Evolutionary conservation across 2,888 invertebrate genomes (phyloP).

Genomic region (Spisula subtruncata): DNA sequence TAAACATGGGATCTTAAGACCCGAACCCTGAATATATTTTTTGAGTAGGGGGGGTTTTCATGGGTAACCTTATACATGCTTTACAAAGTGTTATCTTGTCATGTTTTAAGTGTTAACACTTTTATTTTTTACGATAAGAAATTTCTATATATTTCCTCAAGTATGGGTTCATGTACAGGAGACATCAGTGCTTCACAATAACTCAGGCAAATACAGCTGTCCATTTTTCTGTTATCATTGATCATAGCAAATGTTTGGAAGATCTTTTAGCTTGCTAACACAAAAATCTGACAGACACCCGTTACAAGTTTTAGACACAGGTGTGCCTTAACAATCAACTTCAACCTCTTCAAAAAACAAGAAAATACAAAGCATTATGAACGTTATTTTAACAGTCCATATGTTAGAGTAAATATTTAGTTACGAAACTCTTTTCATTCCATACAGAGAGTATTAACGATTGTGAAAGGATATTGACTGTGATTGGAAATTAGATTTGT

Average conservation of each 20-base stretch:
- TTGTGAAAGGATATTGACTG: constrained; percentile 6
- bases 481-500: background rate
- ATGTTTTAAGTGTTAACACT: no score
- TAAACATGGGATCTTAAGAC: no score
- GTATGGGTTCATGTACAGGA: background rate
- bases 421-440: constrained; percentile 33
- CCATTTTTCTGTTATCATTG: background rate
- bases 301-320: constrained; percentile 34
- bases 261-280: background rate
- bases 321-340: constrained; percentile 35
- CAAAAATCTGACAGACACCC: background rate
- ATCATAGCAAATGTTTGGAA: background rate
- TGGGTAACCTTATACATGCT: background rate
- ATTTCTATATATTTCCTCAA: background rate
- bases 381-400: constrained; percentile 42
- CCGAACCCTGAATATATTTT: no score
- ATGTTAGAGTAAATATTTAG: constrained; percentile 61
- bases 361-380: constrained; percentile 39
- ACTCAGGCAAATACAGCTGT: background rate
- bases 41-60: background rate
- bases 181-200: no score
- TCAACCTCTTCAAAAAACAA: constrained; percentile 24
- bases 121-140: background rate
- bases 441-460: background rate
- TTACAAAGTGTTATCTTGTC: no score